phyloP scores from a whole-genome alignment of 2,888 invertebrate genomes.

The Hermaeophaga mercurialis region DNA sequence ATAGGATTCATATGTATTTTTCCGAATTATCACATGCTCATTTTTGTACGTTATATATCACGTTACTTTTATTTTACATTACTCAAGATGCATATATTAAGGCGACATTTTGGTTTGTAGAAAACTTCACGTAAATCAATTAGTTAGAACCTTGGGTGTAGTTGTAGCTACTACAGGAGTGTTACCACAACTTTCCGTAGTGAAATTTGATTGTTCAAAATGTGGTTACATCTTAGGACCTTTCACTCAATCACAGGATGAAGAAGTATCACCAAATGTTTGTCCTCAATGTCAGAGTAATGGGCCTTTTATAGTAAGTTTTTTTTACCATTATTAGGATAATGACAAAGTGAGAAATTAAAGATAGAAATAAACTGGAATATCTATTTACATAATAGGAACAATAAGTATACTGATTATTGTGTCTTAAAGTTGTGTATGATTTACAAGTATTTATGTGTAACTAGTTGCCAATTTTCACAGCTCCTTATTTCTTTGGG shows the following conservation, averaged over 20 bases:
- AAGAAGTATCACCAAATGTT: slow-evolving; percentile 93
- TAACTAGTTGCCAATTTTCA: too few species aligned
- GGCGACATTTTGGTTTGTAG: slow-evolving; percentile 57
- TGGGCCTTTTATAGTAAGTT: slow-evolving; percentile 87
- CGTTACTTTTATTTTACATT: too few species aligned
- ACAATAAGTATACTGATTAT: too few species aligned
- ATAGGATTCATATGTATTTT: too few species aligned
- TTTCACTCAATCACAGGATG: slow-evolving; percentile 90
- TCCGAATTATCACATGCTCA: too few species aligned
- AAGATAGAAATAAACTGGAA: background rate
- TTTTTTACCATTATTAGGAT: background rate
- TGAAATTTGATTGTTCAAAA: slow-evolving; percentile 96
- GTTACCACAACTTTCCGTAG: slow-evolving; percentile 91
- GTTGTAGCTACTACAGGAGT: slow-evolving; percentile 96
- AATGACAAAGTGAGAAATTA: too few species aligned
- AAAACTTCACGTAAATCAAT: slow-evolving; percentile 88
- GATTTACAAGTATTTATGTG: too few species aligned
- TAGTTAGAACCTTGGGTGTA: slow-evolving; percentile 92
- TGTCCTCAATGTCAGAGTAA: slow-evolving; percentile 98
- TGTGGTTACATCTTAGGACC: slow-evolving; percentile 96
- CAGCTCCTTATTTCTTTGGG: slow-evolving; percentile 58
- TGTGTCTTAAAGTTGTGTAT: too few species aligned
- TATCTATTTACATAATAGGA: too few species aligned
- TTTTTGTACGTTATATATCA: too few species aligned
- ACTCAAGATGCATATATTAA: too few species aligned